These are phyloP conservation scores for Pholis gunnellus DNA, from an alignment of 2,113 vertebrate genomes.

Conservation along the genomic window DNA sequence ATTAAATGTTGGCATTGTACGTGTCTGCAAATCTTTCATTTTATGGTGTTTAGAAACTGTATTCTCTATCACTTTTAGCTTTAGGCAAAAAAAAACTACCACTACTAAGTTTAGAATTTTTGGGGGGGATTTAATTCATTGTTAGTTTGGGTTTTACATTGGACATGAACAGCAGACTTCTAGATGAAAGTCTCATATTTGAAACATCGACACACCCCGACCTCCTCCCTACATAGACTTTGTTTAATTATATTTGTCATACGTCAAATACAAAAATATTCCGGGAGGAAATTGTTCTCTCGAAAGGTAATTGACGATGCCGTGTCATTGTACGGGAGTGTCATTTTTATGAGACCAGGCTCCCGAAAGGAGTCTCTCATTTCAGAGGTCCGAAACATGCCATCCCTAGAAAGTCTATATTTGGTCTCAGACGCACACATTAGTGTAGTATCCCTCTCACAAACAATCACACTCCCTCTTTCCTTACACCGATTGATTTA, in stretches of 20 bases:
- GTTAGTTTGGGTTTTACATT: neutral
- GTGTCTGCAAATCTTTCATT: neutral
- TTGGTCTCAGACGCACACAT: conserved; percentile 52
- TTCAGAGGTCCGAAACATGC: conserved; percentile 30
- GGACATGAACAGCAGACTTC: neutral
- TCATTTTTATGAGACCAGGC: neutral
- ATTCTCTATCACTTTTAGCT: neutral
- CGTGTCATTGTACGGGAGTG: no score
- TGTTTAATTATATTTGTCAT: neutral
- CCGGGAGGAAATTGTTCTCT: neutral
- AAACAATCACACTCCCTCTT: conserved; percentile 56
- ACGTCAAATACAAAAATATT: neutral
- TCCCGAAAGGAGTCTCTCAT: conserved; percentile 29
- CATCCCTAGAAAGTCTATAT: conserved; percentile 33
- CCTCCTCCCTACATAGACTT: neutral
- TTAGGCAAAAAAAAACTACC: neutral
- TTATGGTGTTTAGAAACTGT: neutral
- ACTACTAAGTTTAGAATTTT: neutral
- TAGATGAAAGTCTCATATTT: neutral
- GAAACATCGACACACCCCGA: neutral
- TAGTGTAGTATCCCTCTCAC: conserved; percentile 64
- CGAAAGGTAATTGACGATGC: no score
- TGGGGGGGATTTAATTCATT: neutral
- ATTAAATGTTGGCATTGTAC: neutral
- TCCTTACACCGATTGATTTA: conserved; percentile 72